phyloP scores from a whole-genome alignment of 2,888 invertebrate genomes.

The Micropterix aruncella region DNA sequence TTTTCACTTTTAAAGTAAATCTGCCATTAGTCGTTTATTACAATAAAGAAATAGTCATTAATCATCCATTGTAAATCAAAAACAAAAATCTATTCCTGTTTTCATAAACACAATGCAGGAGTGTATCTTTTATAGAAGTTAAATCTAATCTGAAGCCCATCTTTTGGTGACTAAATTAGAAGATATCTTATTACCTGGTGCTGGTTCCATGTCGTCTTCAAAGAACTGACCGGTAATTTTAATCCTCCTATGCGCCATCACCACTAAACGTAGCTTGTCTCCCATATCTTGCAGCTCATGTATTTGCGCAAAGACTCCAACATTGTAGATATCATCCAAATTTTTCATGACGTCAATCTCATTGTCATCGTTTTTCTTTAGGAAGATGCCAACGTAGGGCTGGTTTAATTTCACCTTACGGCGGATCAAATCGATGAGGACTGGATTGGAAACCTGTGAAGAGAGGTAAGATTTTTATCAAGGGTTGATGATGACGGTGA shows the following conservation, averaged over 20 bases:
- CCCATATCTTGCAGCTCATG: constrained; percentile 95
- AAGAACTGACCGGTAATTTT: constrained; percentile 66
- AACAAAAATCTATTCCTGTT: too few relatives aligned
- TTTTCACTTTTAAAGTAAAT: too few relatives aligned
- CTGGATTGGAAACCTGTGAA: constrained; percentile 67
- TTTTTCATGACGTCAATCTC: constrained; percentile 74
- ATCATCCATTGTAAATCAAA: too few relatives aligned
- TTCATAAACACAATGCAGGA: too few relatives aligned
- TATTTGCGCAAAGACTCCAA: constrained; percentile 97
- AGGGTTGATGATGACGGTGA: too few relatives aligned
- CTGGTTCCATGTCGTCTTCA: constrained; percentile 52
- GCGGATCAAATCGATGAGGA: constrained; percentile 76
- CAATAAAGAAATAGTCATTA: too few relatives aligned
- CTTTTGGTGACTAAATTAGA: too few relatives aligned
- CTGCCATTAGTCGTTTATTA: too few relatives aligned
- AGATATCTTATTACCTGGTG: constrained; percentile 32
- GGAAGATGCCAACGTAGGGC: constrained; percentile 94
- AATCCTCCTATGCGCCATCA: constrained; percentile 88
- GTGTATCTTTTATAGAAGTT: too few relatives aligned
- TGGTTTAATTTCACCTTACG: constrained; percentile 91
- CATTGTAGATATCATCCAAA: constrained; percentile 71
- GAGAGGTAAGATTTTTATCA: too few relatives aligned
- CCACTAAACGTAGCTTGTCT: constrained; percentile 76
- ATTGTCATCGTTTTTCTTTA: constrained; percentile 83
- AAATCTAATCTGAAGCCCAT: too few relatives aligned